Percentiles rank a stretch among this genome's conserved stretches.
phyloP scores from a whole-genome alignment of 2,797 vertebrate species.

The Gallinago solitaria region DNA sequence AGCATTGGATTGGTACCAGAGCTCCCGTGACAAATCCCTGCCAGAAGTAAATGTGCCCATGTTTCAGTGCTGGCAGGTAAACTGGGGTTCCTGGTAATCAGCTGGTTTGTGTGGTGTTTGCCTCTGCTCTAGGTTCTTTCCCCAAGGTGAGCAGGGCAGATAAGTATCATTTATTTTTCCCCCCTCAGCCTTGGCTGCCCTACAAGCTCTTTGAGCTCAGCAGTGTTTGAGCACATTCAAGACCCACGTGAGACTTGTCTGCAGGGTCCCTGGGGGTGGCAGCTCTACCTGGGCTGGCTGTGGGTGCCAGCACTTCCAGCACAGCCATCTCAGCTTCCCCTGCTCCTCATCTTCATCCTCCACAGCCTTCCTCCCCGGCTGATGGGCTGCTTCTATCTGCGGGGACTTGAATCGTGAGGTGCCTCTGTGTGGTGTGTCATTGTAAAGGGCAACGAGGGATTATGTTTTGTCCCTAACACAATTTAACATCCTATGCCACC shows the following conservation, averaged over 20 bases:
- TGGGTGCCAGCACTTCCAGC: not conserved
- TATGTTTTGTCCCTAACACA: not conserved
- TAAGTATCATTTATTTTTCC: not conserved
- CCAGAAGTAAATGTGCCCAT: not conserved
- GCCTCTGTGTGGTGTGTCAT: not conserved
- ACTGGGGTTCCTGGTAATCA: not conserved
- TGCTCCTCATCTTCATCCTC: not conserved
- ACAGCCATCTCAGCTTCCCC: not conserved
- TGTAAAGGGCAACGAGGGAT: constrained; percentile 35
- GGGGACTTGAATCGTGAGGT: not conserved
- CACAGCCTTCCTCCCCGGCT: not conserved
- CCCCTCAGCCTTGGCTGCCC: not conserved
- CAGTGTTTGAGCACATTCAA: accelerated
- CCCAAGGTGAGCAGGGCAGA: not conserved
- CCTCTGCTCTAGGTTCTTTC: not conserved
- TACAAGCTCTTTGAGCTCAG: not conserved
- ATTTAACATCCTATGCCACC: constrained; percentile 24
- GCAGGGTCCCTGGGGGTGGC: not conserved
- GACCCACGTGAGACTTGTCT: accelerated
- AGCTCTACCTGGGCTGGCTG: not conserved
- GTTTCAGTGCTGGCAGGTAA: not conserved
- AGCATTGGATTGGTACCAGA: not conserved
- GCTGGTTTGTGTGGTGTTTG: not conserved
- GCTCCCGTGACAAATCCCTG: not conserved
- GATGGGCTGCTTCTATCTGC: not conserved